Conservation (phyloP, 2,888 invertebrate genomes). For the Labia minor region DNA sequence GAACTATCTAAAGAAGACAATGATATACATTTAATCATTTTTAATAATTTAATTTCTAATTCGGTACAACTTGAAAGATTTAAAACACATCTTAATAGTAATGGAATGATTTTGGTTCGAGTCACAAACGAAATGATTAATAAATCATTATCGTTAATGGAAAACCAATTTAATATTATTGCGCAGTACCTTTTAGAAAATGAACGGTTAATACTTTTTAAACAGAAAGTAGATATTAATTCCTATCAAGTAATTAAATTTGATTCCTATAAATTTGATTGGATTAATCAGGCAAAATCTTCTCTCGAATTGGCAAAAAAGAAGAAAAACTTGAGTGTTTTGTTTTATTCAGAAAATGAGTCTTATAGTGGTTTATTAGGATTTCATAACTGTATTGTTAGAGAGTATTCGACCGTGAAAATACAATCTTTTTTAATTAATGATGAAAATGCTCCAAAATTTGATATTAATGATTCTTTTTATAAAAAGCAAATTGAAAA, state of each 20-base stretch:
- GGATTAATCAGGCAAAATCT: background rate
- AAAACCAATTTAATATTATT: background rate
- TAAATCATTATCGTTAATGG: no score
- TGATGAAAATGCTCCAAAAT: constrained; percentile 49
- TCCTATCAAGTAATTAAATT: background rate
- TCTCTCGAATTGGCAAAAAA: background rate
- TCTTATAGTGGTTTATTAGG: constrained; percentile 43
- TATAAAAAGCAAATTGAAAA: no score
- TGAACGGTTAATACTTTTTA: background rate
- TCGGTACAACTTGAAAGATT: background rate
- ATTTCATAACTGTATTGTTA: constrained; percentile 74
- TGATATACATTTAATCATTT: background rate
- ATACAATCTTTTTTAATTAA: constrained; percentile 42
- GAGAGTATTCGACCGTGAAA: constrained; percentile 42
- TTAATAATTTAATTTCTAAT: background rate
- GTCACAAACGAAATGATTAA: no score
- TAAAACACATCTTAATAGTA: background rate
- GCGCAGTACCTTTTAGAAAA: background rate
- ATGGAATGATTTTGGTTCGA: background rate
- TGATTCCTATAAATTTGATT: background rate
- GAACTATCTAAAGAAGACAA: background rate
- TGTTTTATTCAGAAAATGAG: background rate
- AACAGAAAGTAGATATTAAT: no score
- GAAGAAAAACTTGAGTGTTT: background rate
- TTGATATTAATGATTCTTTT: constrained; percentile 51